phyloP scores from a whole-genome alignment of 30 jellyfish, hydroid and myxozoan species.

The Morbakka virulenta region DNA sequence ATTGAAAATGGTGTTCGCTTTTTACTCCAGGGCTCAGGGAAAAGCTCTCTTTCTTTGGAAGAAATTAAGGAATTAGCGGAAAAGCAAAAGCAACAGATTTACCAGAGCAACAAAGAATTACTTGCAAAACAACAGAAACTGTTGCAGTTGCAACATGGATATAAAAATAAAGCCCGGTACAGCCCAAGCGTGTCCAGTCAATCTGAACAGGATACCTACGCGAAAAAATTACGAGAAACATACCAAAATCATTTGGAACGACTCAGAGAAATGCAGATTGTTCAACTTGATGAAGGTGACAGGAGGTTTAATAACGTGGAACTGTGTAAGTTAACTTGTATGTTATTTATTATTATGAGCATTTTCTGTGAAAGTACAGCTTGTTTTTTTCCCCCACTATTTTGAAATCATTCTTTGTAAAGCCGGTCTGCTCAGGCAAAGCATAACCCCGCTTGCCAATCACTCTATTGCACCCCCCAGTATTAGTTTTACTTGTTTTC shows the following conservation, averaged over 20 bases:
- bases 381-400: neutral
- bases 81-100: slow-evolving; percentile 83
- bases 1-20: too few relatives aligned
- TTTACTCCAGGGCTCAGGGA: too few relatives aligned
- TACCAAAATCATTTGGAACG: slow-evolving; percentile 76
- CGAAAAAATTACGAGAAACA: slow-evolving; percentile 73
- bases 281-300: slow-evolving; percentile 69
- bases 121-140: slow-evolving; percentile 86
- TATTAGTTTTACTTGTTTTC: too few relatives aligned
- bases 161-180: slow-evolving; percentile 41
- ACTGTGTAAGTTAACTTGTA: slow-evolving; percentile 47
- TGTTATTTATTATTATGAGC: too few relatives aligned
- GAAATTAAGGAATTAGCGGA: slow-evolving; percentile 94
- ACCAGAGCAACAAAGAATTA: slow-evolving; percentile 71
- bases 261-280: slow-evolving; percentile 46
- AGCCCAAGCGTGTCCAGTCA: slow-evolving; percentile 36
- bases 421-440: too few relatives aligned
- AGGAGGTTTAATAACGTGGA: slow-evolving; percentile 71
- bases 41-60: too few relatives aligned
- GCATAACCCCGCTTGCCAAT: too few relatives aligned
- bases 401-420: too few relatives aligned
- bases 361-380: neutral
- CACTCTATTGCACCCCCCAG: too few relatives aligned
- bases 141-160: slow-evolving; percentile 78
- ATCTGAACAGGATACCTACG: slow-evolving; percentile 70